A percentile compares a stretch with the other conserved stretches of the same genome.
phyloP scores from a whole-genome alignment of 2,888 invertebrate genomes.

The Oscheius myriophilus region DNA sequence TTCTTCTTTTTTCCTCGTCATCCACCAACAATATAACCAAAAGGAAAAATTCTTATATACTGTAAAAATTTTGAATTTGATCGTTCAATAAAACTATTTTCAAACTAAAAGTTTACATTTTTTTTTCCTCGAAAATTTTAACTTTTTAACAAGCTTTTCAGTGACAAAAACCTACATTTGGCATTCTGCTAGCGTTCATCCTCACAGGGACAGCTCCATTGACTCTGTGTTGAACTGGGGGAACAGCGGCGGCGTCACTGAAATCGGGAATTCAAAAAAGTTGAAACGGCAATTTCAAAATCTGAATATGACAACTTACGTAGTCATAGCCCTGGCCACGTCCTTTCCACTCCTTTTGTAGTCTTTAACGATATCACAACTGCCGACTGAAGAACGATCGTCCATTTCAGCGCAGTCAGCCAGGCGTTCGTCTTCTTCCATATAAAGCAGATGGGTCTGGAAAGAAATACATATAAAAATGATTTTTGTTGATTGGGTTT shows the following conservation, averaged over 20 bases:
- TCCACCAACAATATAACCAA: no score
- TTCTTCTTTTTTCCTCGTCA: no score
- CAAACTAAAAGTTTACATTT: no score
- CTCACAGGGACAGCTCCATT: constrained; percentile 64
- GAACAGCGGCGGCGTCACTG: constrained; percentile 50
- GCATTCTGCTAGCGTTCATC: constrained; percentile 56
- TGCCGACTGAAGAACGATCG: constrained; percentile 63
- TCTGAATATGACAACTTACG: constrained; percentile 14
- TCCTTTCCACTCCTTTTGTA: constrained; percentile 61
- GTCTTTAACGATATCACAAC: constrained; percentile 67
- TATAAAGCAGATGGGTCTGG: constrained; percentile 66
- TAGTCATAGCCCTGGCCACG: constrained; percentile 42
- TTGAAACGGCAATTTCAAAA: background rate
- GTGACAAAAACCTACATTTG: constrained; percentile 49
- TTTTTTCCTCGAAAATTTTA: no score
- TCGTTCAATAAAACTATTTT: no score
- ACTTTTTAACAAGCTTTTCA: no score
- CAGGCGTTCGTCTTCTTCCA: constrained; percentile 60
- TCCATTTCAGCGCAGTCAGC: constrained; percentile 68
- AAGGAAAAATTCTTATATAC: no score
- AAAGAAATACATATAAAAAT: no score
- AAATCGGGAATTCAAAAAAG: background rate
- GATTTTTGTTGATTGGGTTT: no score
- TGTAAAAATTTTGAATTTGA: no score
- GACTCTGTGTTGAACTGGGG: constrained; percentile 58